Evolutionary conservation across 2,888 invertebrate genomes (phyloP).

Genomic region (Philhelius pedissequus): DNA sequence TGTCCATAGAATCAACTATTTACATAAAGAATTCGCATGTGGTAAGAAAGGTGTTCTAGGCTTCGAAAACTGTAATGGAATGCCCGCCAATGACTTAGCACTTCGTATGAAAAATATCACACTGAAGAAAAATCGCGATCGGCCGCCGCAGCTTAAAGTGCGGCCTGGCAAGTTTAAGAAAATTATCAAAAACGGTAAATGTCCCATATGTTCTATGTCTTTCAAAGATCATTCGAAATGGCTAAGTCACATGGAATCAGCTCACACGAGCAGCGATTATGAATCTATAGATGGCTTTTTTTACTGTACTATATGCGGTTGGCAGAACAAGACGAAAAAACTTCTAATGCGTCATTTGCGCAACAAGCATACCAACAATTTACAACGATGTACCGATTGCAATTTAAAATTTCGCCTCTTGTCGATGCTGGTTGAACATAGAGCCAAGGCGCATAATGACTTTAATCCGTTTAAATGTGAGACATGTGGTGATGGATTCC

Average conservation of each 20-base stretch:
- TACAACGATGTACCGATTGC: slow-evolving; percentile 42
- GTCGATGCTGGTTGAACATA: slow-evolving; percentile 44
- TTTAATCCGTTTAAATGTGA: slow-evolving; percentile 51
- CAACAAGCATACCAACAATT: slow-evolving; percentile 42
- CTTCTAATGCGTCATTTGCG: slow-evolving; percentile 47
- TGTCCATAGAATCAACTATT: slow-evolving; percentile 20
- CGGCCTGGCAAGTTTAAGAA: slow-evolving; percentile 40
- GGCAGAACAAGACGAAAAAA: slow-evolving; percentile 57
- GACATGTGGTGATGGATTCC: slow-evolving; percentile 40
- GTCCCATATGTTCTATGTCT: slow-evolving; percentile 22
- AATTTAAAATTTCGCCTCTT: slow-evolving; percentile 48
- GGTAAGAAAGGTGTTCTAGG: slow-evolving; percentile 1
- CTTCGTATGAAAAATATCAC: not conserved
- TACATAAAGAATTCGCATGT: slow-evolving; percentile 20
- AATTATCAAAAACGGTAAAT: slow-evolving; percentile 39
- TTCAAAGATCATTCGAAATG: slow-evolving; percentile 38
- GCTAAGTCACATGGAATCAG: slow-evolving; percentile 47
- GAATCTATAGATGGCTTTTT: slow-evolving; percentile 51
- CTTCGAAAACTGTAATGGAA: not conserved
- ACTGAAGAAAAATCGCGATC: not conserved
- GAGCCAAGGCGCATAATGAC: slow-evolving; percentile 40
- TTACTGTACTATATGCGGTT: slow-evolving; percentile 54
- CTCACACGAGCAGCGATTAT: slow-evolving; percentile 35
- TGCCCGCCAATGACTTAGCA: not conserved
- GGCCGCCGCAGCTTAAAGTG: slow-evolving; percentile 2